Conservation (phyloP, 1,140 invertebrate genomes). For the Anthonomus grandis region DNA sequence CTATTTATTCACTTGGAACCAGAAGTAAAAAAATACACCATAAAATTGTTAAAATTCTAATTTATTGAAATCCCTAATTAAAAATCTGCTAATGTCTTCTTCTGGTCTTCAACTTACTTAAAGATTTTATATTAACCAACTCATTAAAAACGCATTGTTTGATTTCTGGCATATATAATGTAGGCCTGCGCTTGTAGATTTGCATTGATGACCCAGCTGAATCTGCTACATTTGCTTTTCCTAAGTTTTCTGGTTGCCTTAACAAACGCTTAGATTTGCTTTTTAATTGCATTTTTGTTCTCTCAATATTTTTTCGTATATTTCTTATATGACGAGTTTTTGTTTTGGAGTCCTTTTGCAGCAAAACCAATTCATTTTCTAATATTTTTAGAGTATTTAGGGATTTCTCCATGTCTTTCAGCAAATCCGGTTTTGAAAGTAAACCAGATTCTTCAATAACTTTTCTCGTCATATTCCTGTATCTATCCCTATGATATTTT, state of each 20-base stretch:
- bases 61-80: too few relatives aligned
- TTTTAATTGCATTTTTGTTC: not conserved
- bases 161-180: conserved; percentile 7
- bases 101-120: too few relatives aligned
- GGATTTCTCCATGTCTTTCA: conserved; percentile 24
- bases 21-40: too few relatives aligned
- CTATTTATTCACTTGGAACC: too few relatives aligned
- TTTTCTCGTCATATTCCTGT: conserved; percentile 3
- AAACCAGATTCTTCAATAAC: conserved; percentile 23
- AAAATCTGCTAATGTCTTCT: too few relatives aligned
- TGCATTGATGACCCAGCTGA: not conserved
- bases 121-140: conserved; percentile 2
- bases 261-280: not conserved
- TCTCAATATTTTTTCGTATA: conserved; percentile 1
- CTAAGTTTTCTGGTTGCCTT: not conserved
- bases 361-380: not conserved
- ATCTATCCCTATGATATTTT: conserved; percentile 21
- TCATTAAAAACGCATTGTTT: not conserved
- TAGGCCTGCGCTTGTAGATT: conserved; percentile 7
- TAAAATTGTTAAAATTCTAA: too few relatives aligned
- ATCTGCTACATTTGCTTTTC: not conserved
- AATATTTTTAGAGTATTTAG: not conserved
- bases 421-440: conserved; percentile 14
- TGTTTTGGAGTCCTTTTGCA: not conserved
- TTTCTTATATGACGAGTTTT: not conserved